Evolutionary conservation across 2,888 invertebrate species (phyloP), one percentile per base, ranked within the genome.

Genomic region (Hydraecia micacea): DNA sequence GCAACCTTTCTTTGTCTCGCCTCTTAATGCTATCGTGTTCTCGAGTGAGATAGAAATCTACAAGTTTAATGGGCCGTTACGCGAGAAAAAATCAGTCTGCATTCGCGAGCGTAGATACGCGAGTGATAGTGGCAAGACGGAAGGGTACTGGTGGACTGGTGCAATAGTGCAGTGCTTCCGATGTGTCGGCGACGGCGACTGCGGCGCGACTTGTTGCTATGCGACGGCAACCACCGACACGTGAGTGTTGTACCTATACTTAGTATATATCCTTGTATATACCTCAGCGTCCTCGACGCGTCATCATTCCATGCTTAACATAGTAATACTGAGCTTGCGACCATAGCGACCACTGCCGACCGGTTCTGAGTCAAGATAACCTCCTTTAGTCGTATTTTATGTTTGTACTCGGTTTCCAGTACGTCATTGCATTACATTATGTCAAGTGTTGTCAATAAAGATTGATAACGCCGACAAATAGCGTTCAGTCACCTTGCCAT

Each of bases 11-110:
- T 96, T 97, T 97, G 97, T 97, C 97, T 97, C 95, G 93, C 97
- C 92, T 95, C 94, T 95, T 94, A 93, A 92, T 93, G 92, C 90
- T 93, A 93, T 92, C 94, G 93, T 90, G 91, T 90, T 89, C 89
- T 90, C 92, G 97, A 97, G 96, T 91, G 97, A 96, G 97, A 97
- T 95, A 95, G 96, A 95, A 95, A 95, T 96, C 95, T 95, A 96
- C 96, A 95, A 96, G 96, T 96, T 97, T 97, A 97, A 97, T 97
- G 96, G 97, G 94, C 96, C 95, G 97, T 97, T 96, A 96, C 95
- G 95, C 94, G 96, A 95, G 96, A 96, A 97, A 97, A 97, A 97
- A 96, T 96, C 97, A 97, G 96, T 96, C 96, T 93, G 95, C 96
- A 96, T 97, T 97, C 96, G 96, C 96, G 94, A 96, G 95, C 94